Percentiles rank a stretch among this genome's conserved stretches.
Evolutionary conservation across 1,140 invertebrate species (phyloP).

Genomic region (Latrodectus geometricus): DNA sequence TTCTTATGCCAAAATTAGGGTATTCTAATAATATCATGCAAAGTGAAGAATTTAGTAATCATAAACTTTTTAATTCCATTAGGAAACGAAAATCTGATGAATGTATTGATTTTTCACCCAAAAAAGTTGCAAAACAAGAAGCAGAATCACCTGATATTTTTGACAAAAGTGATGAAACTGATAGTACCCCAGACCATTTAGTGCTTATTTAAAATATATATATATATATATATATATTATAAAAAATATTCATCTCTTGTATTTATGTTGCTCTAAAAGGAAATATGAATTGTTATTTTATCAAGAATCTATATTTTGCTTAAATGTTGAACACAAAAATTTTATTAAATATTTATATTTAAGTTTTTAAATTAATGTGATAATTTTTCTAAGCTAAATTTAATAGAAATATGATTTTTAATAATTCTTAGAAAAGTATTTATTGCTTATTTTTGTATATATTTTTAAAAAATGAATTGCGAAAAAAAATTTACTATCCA

Average conservation of each 20-base stretch:
- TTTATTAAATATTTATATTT: no score
- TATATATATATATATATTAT: not conserved
- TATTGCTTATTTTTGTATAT: no score
- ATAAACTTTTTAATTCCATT: not conserved
- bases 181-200: not conserved
- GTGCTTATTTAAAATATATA: not conserved
- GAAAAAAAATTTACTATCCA: no score
- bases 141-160: conserved; percentile 7
- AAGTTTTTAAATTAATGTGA: no score
- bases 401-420: no score
- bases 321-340: no score
- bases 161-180: not conserved
- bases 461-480: no score
- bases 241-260: not conserved
- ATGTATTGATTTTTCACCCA: not conserved
- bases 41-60: not conserved
- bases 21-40: not conserved
- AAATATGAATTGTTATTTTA: no score
- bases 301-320: no score
- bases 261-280: no score
- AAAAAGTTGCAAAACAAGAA: not conserved
- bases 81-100: conserved; percentile 6
- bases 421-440: no score
- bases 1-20: not conserved
- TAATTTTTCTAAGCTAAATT: no score